These are phyloP conservation scores for Caenorhabditis panamensis DNA, from an alignment of 2,888 invertebrate species.

Conservation along the genomic window DNA sequence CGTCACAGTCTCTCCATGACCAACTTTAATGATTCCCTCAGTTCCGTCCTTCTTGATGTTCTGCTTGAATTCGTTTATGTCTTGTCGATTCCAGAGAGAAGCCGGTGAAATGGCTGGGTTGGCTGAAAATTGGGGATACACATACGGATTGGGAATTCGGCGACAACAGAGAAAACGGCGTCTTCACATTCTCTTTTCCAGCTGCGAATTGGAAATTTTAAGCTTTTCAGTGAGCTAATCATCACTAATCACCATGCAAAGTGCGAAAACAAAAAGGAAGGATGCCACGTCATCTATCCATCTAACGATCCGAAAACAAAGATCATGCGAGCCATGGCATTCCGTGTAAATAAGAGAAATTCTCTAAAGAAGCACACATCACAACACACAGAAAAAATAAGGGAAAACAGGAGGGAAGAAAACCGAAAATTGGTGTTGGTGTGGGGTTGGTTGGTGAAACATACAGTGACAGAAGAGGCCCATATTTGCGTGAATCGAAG, in stretches of 20 bases:
- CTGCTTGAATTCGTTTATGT: conserved; percentile 91
- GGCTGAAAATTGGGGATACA: conserved; percentile 69
- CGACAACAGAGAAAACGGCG: conserved; percentile 56
- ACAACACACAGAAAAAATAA: not conserved
- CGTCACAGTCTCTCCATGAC: conserved; percentile 96
- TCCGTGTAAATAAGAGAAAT: too few relatives aligned
- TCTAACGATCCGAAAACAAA: too few relatives aligned
- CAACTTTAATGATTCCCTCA: conserved; percentile 93
- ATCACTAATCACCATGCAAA: not conserved
- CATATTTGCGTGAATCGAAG: conserved; percentile 80
- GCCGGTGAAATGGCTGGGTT: conserved; percentile 84
- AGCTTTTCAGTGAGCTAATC: not conserved
- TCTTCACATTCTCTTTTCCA: not conserved
- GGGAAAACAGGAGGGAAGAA: too few relatives aligned
- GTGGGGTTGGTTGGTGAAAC: conserved; percentile 52
- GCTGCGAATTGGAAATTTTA: not conserved
- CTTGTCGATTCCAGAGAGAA: conserved; percentile 96
- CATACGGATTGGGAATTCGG: not conserved
- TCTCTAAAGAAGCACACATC: too few relatives aligned
- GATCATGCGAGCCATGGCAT: too few relatives aligned
- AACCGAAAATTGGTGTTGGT: not conserved
- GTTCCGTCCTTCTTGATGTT: conserved; percentile 85
- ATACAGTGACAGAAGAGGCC: conserved; percentile 81
- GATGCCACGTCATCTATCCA: too few relatives aligned
- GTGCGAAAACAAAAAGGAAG: not conserved